Evolutionary conservation across 2,888 invertebrate genomes (phyloP).

Genomic region (Laspeyria flexula): DNA sequence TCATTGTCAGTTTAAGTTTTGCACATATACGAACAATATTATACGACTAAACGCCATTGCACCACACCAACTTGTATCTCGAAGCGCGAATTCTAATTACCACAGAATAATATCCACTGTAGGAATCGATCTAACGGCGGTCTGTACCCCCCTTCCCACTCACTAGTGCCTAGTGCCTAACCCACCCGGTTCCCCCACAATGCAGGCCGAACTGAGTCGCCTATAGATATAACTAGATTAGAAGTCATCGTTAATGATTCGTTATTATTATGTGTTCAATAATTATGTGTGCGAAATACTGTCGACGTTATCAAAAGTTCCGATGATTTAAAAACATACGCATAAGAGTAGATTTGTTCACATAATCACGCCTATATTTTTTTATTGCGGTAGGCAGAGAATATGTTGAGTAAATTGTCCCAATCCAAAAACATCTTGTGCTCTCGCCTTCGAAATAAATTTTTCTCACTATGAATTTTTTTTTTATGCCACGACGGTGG

Average conservation of each 20-base stretch:
- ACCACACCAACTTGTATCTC: slow-evolving; percentile 49
- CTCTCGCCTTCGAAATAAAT: too few relatives aligned
- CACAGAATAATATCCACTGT: slow-evolving; percentile 78
- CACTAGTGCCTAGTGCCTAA: slow-evolving; percentile 42
- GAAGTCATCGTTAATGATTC: slow-evolving; percentile 56
- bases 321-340: neutral
- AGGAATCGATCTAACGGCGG: slow-evolving; percentile 81
- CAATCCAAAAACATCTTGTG: too few relatives aligned
- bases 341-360: neutral
- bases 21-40: slow-evolving; percentile 10
- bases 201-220: slow-evolving; percentile 39
- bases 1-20: slow-evolving; percentile 4
- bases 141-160: slow-evolving; percentile 40
- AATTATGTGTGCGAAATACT: neutral
- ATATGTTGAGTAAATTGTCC: too few relatives aligned
- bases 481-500: too few relatives aligned
- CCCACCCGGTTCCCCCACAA: slow-evolving; percentile 43
- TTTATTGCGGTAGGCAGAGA: too few relatives aligned
- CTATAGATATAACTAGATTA: slow-evolving; percentile 42
- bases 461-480: too few relatives aligned
- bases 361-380: too few relatives aligned
- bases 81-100: slow-evolving; percentile 79
- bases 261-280: slow-evolving; percentile 26
- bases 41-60: slow-evolving; percentile 27
- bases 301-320: neutral